Conservation (phyloP, 1,140 invertebrate species). For the Oedothorax gibbosus region DNA sequence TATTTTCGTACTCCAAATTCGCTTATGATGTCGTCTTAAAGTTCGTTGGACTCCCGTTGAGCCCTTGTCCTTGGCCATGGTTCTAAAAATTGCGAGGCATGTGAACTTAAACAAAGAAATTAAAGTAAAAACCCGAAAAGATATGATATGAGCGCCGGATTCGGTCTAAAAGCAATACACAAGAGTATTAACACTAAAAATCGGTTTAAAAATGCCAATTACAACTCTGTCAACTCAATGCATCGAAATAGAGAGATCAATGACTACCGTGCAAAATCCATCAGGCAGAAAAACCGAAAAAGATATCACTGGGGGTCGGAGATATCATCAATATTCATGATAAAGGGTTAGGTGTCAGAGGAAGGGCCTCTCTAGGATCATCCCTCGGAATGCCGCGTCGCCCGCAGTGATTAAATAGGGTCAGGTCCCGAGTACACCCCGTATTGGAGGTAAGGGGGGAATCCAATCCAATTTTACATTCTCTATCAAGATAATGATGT, state of each 20-base stretch:
- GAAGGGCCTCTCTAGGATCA: slow-evolving; percentile 23
- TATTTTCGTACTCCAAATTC: too few relatives aligned
- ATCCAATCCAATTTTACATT: slow-evolving; percentile 47
- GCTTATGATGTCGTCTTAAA: too few relatives aligned
- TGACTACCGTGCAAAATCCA: slow-evolving; percentile 36
- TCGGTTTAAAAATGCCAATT: too few relatives aligned
- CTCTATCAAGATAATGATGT: slow-evolving; percentile 49
- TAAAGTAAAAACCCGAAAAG: too few relatives aligned
- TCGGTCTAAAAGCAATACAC: background rate
- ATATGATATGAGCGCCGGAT: too few relatives aligned
- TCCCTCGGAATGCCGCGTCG: slow-evolving; percentile 11
- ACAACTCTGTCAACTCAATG: too few relatives aligned
- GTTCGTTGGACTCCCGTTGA: too few relatives aligned
- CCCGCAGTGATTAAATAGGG: slow-evolving; percentile 50
- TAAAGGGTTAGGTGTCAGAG: slow-evolving; percentile 45
- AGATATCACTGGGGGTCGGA: background rate
- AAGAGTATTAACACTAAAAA: background rate
- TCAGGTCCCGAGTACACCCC: background rate
- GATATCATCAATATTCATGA: slow-evolving; percentile 58
- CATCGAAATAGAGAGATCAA: slow-evolving; percentile 39
- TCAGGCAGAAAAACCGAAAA: slow-evolving; percentile 49
- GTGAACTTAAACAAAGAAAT: too few relatives aligned
- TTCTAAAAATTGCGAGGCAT: too few relatives aligned
- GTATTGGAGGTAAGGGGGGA: background rate
- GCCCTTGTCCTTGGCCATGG: too few relatives aligned